phyloP scores from a whole-genome alignment of 2,797 vertebrate species.

The Taenioides sp. region DNA sequence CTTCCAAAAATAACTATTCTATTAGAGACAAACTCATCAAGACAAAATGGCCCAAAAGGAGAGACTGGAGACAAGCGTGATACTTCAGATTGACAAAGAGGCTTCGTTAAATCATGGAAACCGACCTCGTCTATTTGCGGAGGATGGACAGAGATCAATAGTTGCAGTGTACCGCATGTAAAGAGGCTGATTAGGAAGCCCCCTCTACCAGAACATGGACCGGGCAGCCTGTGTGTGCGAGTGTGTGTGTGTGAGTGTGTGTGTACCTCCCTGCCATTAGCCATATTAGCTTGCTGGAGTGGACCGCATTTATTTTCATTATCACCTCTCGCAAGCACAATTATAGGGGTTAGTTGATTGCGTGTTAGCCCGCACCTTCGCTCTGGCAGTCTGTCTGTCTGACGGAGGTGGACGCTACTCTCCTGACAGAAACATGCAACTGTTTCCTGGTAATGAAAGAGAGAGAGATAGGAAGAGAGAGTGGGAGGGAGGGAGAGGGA shows the following conservation, averaged over 20 bases:
- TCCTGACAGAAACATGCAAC: conserved; percentile 4
- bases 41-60: background rate
- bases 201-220: conserved; percentile 39
- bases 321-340: conserved; percentile 64
- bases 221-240: conserved; percentile 25
- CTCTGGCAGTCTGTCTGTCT: conserved; percentile 21
- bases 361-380: conserved; percentile 49
- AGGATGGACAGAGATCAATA: conserved; percentile 46
- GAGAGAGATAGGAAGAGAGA: background rate
- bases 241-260: conserved; percentile 25
- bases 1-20: conserved; percentile 6
- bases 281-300: conserved; percentile 61
- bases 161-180: conserved; percentile 46
- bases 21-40: conserved; percentile 5
- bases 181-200: conserved; percentile 53
- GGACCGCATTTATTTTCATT: conserved; percentile 72
- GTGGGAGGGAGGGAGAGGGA: background rate
- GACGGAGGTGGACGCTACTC: conserved; percentile 34
- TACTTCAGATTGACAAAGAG: conserved; percentile 33
- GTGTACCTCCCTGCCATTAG: conserved; percentile 61
- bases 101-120: conserved; percentile 23
- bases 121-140: conserved; percentile 29
- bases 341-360: conserved; percentile 64
- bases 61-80: conserved; percentile 4
- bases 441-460: background rate